A percentile compares a stretch with the other conserved stretches of the same genome.
Conservation (phyloP, 2,888 invertebrate species). For the Atethmia centrago region DNA sequence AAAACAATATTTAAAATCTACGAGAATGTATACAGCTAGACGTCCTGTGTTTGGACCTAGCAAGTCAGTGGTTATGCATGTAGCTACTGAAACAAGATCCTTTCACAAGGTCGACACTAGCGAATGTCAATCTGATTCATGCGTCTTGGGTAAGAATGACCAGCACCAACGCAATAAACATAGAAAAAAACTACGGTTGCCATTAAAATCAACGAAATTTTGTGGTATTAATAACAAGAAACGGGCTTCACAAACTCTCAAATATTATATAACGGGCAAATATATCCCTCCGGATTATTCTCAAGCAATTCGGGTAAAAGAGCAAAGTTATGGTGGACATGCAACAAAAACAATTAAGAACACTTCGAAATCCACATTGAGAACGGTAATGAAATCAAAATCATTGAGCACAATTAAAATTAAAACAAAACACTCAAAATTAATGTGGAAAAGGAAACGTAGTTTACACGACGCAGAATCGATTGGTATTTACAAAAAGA, state of each 20-base stretch:
- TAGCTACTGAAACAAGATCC: slow-evolving; percentile 7
- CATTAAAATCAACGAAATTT: slow-evolving; percentile 25
- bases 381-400: slow-evolving; percentile 42
- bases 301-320: slow-evolving; percentile 9
- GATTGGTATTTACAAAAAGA: neutral
- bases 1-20: slow-evolving; percentile 8
- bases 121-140: slow-evolving; percentile 51
- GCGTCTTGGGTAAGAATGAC: slow-evolving; percentile 24
- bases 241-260: slow-evolving; percentile 9
- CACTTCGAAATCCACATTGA: slow-evolving; percentile 33
- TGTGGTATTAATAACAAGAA: slow-evolving; percentile 11
- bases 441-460: slow-evolving; percentile 20
- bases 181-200: slow-evolving; percentile 26
- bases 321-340: neutral
- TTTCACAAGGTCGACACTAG: slow-evolving; percentile 7
- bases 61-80: slow-evolving; percentile 50
- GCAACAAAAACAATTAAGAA: neutral
- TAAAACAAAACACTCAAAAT: slow-evolving; percentile 30
- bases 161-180: slow-evolving; percentile 19
- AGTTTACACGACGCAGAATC: slow-evolving; percentile 27
- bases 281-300: slow-evolving; percentile 23
- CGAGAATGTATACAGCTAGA: slow-evolving; percentile 27
- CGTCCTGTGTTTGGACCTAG: slow-evolving; percentile 41
- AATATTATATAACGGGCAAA: slow-evolving; percentile 26
- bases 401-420: slow-evolving; percentile 49